Evolutionary conservation across 1,140 invertebrate genomes (phyloP).

Genomic region (Sesamia nonagrioides): DNA sequence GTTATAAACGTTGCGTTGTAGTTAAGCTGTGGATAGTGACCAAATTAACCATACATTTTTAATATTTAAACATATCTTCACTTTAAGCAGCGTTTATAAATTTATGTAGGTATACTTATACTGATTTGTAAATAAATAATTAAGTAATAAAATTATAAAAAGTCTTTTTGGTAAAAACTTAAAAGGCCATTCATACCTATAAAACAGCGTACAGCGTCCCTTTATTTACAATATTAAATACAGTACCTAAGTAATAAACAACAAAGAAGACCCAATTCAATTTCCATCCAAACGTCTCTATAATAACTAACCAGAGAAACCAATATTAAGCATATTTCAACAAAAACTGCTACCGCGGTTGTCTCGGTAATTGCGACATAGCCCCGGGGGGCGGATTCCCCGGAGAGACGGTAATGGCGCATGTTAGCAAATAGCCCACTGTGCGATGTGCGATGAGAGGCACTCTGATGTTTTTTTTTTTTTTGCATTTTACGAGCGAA

Average conservation of each 20-base stretch:
- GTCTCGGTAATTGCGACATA: constrained; percentile 37
- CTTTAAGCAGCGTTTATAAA: too few species aligned
- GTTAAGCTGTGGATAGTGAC: too few species aligned
- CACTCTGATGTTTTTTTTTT: background rate
- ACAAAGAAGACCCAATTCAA: constrained; percentile 18
- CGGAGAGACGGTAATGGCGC: constrained; percentile 50
- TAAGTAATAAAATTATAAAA: too few species aligned
- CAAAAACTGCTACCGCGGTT: constrained; percentile 28
- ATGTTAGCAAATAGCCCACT: constrained; percentile 43
- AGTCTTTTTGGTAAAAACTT: too few species aligned
- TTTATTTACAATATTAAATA: too few species aligned
- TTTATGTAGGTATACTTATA: too few species aligned
- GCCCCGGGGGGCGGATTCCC: constrained; percentile 52
- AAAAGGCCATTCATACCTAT: too few species aligned
- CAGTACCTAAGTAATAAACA: background rate
- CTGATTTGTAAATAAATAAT: too few species aligned
- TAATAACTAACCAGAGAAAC: constrained; percentile 37
- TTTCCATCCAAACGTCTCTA: constrained; percentile 37
- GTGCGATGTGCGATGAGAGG: background rate
- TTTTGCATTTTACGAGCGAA: constrained; percentile 4
- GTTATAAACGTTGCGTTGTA: too few species aligned
- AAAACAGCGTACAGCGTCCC: too few species aligned
- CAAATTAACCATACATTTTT: too few species aligned
- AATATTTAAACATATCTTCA: too few species aligned
- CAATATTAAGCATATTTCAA: constrained; percentile 31